These are phyloP conservation scores for Solenopsis fugax DNA, from an alignment of 1,140 invertebrate genomes.

Conservation along the genomic window DNA sequence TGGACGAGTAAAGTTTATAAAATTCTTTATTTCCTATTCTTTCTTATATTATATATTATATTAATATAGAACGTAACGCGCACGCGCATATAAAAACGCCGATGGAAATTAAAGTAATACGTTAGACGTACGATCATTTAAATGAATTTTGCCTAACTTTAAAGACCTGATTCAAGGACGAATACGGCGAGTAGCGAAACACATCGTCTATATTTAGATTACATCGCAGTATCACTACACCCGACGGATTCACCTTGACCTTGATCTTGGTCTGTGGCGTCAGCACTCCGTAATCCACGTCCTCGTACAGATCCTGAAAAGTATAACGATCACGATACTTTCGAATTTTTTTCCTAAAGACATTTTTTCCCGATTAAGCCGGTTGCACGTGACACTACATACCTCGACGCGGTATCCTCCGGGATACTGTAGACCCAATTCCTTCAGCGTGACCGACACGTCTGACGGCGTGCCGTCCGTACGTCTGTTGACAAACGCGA, in stretches of 20 bases:
- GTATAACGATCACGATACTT: slow-evolving; percentile 62
- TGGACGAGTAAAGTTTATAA: slow-evolving; percentile 62
- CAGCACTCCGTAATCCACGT: slow-evolving; percentile 94
- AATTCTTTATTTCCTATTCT: slow-evolving; percentile 75
- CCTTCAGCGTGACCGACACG: slow-evolving; percentile 94
- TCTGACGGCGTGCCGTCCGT: slow-evolving; percentile 96
- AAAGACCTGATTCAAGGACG: slow-evolving; percentile 88
- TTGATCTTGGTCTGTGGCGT: slow-evolving; percentile 95
- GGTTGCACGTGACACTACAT: slow-evolving; percentile 69
- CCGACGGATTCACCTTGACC: slow-evolving; percentile 97
- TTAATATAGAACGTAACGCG: slow-evolving; percentile 66
- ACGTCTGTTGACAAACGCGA: slow-evolving; percentile 94
- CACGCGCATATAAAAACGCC: slow-evolving; percentile 51
- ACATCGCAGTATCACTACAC: slow-evolving; percentile 94
- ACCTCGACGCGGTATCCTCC: slow-evolving; percentile 95
- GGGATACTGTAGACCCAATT: slow-evolving; percentile 92
- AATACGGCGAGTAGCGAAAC: slow-evolving; percentile 88
- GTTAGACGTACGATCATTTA: slow-evolving; percentile 73
- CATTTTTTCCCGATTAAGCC: slow-evolving; percentile 1
- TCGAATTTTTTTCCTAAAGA: background rate
- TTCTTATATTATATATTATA: slow-evolving; percentile 67
- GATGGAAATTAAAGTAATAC: slow-evolving; percentile 58
- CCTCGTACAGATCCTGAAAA: slow-evolving; percentile 94
- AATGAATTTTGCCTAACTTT: slow-evolving; percentile 85
- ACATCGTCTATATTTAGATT: slow-evolving; percentile 90